Percentiles rank a stretch among this genome's conserved stretches.
These are phyloP conservation scores for Oscheius sp. DNA, from an alignment of 2,888 invertebrate genomes.

Conservation along the genomic window DNA sequence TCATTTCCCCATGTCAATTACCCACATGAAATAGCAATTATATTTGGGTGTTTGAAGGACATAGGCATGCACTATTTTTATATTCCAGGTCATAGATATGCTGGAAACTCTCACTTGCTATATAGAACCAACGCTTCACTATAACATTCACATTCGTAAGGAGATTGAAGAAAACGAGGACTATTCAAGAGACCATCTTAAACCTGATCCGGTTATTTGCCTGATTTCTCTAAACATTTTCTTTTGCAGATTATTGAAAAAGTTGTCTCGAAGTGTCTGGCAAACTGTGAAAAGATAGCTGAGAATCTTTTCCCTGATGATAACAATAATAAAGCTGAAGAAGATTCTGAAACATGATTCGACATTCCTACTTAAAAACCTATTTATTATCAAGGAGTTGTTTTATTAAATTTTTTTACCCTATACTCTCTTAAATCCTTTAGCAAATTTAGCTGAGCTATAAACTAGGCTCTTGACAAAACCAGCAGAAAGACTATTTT, in stretches of 20 bases:
- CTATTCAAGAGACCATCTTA: neutral
- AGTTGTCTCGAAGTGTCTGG: neutral
- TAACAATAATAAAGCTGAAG: neutral
- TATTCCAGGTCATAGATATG: slow-evolving; percentile 10
- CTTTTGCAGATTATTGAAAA: neutral
- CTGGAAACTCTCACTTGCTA: slow-evolving; percentile 10
- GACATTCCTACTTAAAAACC: too few relatives aligned
- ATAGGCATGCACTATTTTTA: too few relatives aligned
- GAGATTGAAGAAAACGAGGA: neutral
- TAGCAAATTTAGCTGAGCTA: slow-evolving; percentile 58
- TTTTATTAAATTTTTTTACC: too few relatives aligned
- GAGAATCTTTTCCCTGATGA: neutral
- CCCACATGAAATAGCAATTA: too few relatives aligned
- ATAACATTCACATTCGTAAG: slow-evolving; percentile 4
- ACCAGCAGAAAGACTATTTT: slow-evolving; percentile 64
- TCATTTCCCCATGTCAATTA: too few relatives aligned
- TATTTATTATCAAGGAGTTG: too few relatives aligned
- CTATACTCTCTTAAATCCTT: too few relatives aligned
- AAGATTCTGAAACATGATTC: too few relatives aligned
- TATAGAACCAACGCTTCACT: slow-evolving; percentile 3
- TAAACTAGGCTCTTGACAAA: slow-evolving; percentile 55
- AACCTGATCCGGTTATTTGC: neutral
- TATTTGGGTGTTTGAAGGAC: too few relatives aligned
- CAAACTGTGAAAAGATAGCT: slow-evolving; percentile 1
- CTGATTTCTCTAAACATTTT: neutral